A percentile compares a stretch with the other conserved stretches of the same genome.
These are phyloP conservation scores for Dexiosoma caninum DNA, from an alignment of 2,888 invertebrate species.

Conservation along the genomic window DNA sequence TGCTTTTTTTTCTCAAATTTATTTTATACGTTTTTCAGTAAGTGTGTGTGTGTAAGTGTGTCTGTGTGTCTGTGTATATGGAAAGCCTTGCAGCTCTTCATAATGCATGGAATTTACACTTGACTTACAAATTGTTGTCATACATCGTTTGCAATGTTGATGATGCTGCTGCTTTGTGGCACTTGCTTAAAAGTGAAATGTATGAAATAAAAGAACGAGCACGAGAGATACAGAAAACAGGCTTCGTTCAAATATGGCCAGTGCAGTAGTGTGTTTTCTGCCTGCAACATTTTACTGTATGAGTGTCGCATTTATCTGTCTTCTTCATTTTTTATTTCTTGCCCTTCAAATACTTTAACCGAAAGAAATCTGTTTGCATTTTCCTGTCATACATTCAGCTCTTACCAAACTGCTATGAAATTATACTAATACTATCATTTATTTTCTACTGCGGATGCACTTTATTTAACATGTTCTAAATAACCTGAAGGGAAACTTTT, in stretches of 20 bases:
- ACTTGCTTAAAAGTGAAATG: background rate
- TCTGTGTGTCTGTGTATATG: background rate
- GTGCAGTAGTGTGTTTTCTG: conserved; percentile 15
- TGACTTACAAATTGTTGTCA: conserved; percentile 60
- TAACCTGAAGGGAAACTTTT: conserved; percentile 43
- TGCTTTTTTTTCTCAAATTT: background rate
- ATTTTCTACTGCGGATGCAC: conserved; percentile 35
- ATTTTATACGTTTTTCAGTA: background rate
- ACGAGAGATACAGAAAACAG: background rate
- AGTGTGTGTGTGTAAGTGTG: background rate
- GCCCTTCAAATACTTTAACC: background rate
- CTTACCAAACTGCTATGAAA: conserved; percentile 25
- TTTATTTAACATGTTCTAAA: conserved; percentile 31
- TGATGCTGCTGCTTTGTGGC: conserved; percentile 15
- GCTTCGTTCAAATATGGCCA: conserved; percentile 52
- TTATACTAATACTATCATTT: conserved; percentile 25
- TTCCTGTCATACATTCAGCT: background rate
- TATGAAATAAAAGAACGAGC: background rate
- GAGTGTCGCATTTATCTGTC: conserved; percentile 4
- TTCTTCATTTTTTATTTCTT: no score
- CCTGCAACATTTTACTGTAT: conserved; percentile 1
- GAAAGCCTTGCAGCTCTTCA: conserved; percentile 37
- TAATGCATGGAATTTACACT: conserved; percentile 59
- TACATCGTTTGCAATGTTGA: conserved; percentile 40
- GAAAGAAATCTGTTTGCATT: background rate